Conservation (phyloP, 1,140 invertebrate species). For the Odontomachus brunneus region DNA sequence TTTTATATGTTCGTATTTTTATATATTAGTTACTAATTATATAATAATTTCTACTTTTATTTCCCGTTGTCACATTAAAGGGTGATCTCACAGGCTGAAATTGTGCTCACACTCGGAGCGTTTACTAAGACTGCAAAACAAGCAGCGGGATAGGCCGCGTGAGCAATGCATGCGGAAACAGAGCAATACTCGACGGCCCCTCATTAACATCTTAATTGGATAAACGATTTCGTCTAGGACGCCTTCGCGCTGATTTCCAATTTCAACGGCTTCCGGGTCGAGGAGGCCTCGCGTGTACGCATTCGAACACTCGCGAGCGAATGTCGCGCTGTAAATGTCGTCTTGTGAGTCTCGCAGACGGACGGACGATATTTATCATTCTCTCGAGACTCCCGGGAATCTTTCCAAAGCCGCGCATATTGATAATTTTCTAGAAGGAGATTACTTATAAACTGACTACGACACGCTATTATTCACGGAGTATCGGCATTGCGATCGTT, state of each 20-base stretch:
- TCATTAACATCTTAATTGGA: conserved; percentile 64
- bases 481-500: neutral
- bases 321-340: too few relatives aligned
- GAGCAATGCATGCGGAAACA: conserved; percentile 18
- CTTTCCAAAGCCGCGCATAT: too few relatives aligned
- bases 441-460: neutral
- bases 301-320: neutral
- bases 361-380: too few relatives aligned
- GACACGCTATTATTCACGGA: conserved; percentile 21
- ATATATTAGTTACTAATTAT: too few relatives aligned
- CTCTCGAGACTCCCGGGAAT: too few relatives aligned
- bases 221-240: conserved; percentile 62
- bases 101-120: too few relatives aligned
- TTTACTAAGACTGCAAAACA: neutral
- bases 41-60: too few relatives aligned
- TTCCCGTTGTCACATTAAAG: too few relatives aligned
- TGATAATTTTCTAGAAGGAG: conserved; percentile 6
- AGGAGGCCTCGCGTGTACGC: too few relatives aligned
- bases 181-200: conserved; percentile 9
- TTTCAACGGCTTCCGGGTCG: conserved; percentile 41
- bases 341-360: too few relatives aligned
- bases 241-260: conserved; percentile 64
- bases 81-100: too few relatives aligned
- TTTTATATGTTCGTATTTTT: too few relatives aligned
- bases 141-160: neutral